Evolutionary conservation across 2,113 vertebrate species (phyloP), one percentile per base, ranked within the genome.

Genomic region (Rhegmatorhina hoffmannsi): DNA sequence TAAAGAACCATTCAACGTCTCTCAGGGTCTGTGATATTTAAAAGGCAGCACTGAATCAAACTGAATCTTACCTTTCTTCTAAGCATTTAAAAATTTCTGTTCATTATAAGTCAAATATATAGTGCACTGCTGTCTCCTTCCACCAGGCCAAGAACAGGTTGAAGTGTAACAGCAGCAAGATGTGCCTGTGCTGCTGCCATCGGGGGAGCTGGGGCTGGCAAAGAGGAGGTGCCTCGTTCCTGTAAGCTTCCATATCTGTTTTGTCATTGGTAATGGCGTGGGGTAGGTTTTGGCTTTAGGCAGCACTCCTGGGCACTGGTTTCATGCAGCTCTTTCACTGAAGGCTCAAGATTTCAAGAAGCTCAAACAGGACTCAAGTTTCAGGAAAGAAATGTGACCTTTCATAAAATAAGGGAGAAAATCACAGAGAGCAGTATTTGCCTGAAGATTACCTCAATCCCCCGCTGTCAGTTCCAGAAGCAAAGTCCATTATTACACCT

Each of bases 401-500:
- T 83, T 76, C 74, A 69, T 73, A 77, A 81, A 95, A 67, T 2
- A 49, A 31, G 16, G 79, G 52, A 49, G 10, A 0, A 13, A 78
- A 88, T 74, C 36, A 36, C 7, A 7, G 59, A 63, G 21, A 72
- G 40, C 26, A 17, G 49, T 43, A 53, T 95, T 85, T 94, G 84
- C 78, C 55, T 56, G 75, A 84, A 89, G 92, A 95, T 93, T 88
- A 89, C 72, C 79, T 90, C 83, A 94, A 93, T 84, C 81, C 26
- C 36, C 50, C 70, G 52, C 79, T 90, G 94, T 82, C 79, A 85
- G 52, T 73, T 92, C 72, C 68, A 92, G 89, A 79, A 96, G 72
- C 72, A 90, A 96, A 95, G 75, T 92, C 90, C 85, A 87, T 96
- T 95, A 91, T 88, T 97, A 92, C 58, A 92, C 75, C 69, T 96